phyloP scores from a whole-genome alignment of 2,797 vertebrate species.

The Falco columbarius region DNA sequence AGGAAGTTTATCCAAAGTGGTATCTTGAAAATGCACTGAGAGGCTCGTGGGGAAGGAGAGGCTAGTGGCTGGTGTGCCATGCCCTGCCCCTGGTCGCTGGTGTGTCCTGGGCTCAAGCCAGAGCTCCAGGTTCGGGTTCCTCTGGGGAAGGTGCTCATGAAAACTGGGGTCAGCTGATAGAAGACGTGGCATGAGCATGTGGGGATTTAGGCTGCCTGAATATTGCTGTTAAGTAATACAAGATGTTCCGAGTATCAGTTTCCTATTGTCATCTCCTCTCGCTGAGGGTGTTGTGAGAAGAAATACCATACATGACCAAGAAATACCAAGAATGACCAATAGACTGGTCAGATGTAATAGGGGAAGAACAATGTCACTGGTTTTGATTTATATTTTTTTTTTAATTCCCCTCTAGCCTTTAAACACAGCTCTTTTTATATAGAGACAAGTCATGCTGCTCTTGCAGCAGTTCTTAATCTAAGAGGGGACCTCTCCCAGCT shows the following conservation, averaged over 20 bases:
- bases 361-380: not conserved
- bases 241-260: not conserved
- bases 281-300: not conserved
- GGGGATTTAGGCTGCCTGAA: not conserved
- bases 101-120: not conserved
- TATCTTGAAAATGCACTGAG: not conserved
- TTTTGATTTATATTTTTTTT: not conserved
- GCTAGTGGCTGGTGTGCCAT: rapidly evolving
- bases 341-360: not conserved
- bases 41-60: not conserved
- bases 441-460: not conserved
- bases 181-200: rapidly evolving
- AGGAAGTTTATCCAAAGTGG: not conserved
- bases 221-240: not conserved
- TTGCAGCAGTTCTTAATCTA: not conserved
- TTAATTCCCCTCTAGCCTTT: not conserved
- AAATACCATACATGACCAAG: not conserved
- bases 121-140: not conserved
- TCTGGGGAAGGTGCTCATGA: not conserved
- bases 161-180: not conserved
- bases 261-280: not conserved
- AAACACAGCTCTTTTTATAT: not conserved
- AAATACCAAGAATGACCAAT: no score
- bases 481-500: not conserved
- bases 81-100: not conserved